A percentile compares a stretch with the other conserved stretches of the same genome.
phyloP scores from a whole-genome alignment of 2,797 vertebrate genomes.

The Sebastes vulpes region DNA sequence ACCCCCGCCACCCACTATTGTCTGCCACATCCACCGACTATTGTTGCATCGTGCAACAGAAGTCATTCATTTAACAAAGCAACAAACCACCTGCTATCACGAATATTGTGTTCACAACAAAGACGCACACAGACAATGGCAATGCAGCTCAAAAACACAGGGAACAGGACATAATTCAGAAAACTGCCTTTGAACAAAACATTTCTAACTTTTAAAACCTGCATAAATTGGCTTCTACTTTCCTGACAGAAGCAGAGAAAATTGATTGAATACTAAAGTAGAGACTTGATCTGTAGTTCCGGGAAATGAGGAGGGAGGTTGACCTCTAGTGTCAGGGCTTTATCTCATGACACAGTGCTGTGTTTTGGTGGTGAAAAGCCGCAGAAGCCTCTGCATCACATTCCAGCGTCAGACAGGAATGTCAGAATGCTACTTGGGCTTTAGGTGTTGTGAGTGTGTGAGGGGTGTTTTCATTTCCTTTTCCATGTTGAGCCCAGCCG shows the following conservation, averaged over 20 bases:
- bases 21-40: slow-evolving; percentile 64
- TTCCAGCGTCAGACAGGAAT: slow-evolving; percentile 38
- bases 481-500: background rate
- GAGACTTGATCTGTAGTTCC: background rate
- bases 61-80: slow-evolving; percentile 66
- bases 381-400: slow-evolving; percentile 34
- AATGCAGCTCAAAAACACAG: background rate
- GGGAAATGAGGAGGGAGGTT: slow-evolving; percentile 9
- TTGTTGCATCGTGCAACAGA: slow-evolving; percentile 59
- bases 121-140: slow-evolving; percentile 2
- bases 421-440: slow-evolving; percentile 22
- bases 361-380: slow-evolving; percentile 33
- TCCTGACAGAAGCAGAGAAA: background rate
- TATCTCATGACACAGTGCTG: background rate
- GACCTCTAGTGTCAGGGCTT: slow-evolving; percentile 31
- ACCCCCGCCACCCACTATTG: slow-evolving; percentile 70
- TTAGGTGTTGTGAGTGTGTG: slow-evolving; percentile 33
- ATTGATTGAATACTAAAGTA: slow-evolving; percentile 4
- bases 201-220: background rate
- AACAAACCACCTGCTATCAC: slow-evolving; percentile 60
- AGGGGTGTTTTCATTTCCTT: background rate
- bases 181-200: background rate
- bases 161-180: background rate
- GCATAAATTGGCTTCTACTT: background rate
- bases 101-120: slow-evolving; percentile 56